These are phyloP conservation scores for Euleptes europaea DNA, from an alignment of 2,113 vertebrate genomes.

Conservation along the genomic window DNA sequence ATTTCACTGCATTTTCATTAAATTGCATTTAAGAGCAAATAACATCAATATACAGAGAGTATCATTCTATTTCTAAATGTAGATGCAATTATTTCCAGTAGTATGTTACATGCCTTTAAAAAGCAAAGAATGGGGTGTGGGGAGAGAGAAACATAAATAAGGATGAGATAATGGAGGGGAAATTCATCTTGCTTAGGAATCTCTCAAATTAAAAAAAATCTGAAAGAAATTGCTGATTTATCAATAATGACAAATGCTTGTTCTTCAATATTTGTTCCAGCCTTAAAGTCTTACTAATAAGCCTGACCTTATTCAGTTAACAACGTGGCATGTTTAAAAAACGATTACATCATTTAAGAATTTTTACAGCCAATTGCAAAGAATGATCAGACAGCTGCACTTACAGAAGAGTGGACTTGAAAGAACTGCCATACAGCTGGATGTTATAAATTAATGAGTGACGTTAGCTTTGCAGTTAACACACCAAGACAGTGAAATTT, in stretches of 20 bases:
- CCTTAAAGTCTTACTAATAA: neutral
- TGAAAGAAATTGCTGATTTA: neutral
- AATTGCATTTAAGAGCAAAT: neutral
- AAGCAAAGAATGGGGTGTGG: too few relatives aligned
- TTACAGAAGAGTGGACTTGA: constrained; percentile 57
- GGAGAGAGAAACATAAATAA: neutral
- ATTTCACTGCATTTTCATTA: neutral
- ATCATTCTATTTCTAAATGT: too few relatives aligned
- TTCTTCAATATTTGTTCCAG: neutral
- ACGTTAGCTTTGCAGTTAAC: constrained; percentile 68
- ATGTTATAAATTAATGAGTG: constrained; percentile 67
- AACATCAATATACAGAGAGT: too few relatives aligned
- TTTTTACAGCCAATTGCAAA: constrained; percentile 32
- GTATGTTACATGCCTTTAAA: too few relatives aligned
- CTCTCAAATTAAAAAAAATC: neutral
- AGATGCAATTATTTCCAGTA: too few relatives aligned
- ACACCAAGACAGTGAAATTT: constrained; percentile 63
- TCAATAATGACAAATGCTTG: neutral
- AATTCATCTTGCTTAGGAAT: neutral
- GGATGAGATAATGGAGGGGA: neutral
- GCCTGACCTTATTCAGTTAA: neutral
- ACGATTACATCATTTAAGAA: constrained; percentile 55
- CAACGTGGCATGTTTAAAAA: constrained; percentile 13
- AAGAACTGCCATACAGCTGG: constrained; percentile 68
- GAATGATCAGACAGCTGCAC: constrained; percentile 63